These are phyloP conservation scores for Achroia grisella DNA, from an alignment of 1,140 invertebrate species.

Conservation along the genomic window DNA sequence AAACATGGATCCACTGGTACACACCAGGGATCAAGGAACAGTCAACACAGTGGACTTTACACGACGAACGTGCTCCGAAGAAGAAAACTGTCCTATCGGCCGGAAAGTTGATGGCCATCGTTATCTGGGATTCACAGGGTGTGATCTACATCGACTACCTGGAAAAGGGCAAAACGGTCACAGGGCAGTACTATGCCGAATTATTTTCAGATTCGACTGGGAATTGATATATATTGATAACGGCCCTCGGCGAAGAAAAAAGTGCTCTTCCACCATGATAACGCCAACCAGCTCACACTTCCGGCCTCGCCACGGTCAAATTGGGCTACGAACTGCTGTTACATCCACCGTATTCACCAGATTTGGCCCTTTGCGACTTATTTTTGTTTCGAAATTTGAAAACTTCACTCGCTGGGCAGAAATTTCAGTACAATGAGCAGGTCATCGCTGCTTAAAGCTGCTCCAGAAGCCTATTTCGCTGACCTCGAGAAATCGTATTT, in stretches of 20 bases:
- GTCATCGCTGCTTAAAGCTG: constrained; percentile 21
- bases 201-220: constrained; percentile 9
- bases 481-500: constrained; percentile 38
- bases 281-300: constrained; percentile 29
- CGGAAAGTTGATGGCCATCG: constrained; percentile 26
- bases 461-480: constrained; percentile 18
- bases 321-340: constrained; percentile 30
- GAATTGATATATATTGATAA: constrained; percentile 10
- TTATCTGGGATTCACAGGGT: constrained; percentile 38
- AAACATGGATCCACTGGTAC: constrained; percentile 56
- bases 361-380: constrained; percentile 27
- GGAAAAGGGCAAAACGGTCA: constrained; percentile 35
- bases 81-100: constrained; percentile 36
- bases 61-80: constrained; percentile 30
- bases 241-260: constrained; percentile 32
- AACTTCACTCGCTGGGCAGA: constrained; percentile 24
- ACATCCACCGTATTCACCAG: constrained; percentile 31
- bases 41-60: constrained; percentile 22
- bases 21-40: constrained; percentile 45
- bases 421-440: constrained; percentile 33
- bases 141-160: constrained; percentile 29
- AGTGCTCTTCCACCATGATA: constrained; percentile 39
- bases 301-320: constrained; percentile 26
- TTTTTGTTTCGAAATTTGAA: constrained; percentile 25
- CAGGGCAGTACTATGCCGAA: constrained; percentile 26